Conservation (phyloP, 2,888 invertebrate genomes). For the Drosophila meridionalis region DNA sequence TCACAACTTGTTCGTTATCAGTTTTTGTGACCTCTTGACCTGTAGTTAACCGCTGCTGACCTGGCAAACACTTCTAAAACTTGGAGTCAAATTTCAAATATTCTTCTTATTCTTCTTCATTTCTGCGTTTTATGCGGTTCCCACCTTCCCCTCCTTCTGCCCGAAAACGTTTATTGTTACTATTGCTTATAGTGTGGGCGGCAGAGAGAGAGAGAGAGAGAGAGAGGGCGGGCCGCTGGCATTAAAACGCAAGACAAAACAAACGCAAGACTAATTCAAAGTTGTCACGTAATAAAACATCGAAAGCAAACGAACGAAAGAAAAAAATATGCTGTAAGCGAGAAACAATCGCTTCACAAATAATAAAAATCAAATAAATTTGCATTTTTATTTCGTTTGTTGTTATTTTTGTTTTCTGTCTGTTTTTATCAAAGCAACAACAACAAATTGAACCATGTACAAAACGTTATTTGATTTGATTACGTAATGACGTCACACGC, state of each 20-base stretch:
- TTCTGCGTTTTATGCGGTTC: conserved; percentile 12
- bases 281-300: conserved; percentile 77
- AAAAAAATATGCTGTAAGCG: conserved; percentile 55
- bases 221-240: conserved; percentile 6
- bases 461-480: conserved; percentile 77
- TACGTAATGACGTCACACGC: conserved; percentile 71
- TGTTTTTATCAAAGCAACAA: conserved; percentile 27
- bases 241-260: conserved; percentile 42
- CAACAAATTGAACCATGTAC: conserved; percentile 66
- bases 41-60: conserved; percentile 6
- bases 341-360: conserved; percentile 63
- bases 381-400: conserved; percentile 54
- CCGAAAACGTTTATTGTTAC: not conserved
- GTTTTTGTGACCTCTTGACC: conserved; percentile 13
- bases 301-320: conserved; percentile 38
- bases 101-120: not conserved
- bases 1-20: not conserved
- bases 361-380: conserved; percentile 66
- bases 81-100: conserved; percentile 12
- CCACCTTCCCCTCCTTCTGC: not conserved
- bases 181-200: conserved; percentile 3
- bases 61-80: not conserved
- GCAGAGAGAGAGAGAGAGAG: not conserved
- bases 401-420: conserved; percentile 18
- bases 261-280: conserved; percentile 67